Evolutionary conservation across 2,113 vertebrate genomes (phyloP).

Genomic region (Falco punctatus): DNA sequence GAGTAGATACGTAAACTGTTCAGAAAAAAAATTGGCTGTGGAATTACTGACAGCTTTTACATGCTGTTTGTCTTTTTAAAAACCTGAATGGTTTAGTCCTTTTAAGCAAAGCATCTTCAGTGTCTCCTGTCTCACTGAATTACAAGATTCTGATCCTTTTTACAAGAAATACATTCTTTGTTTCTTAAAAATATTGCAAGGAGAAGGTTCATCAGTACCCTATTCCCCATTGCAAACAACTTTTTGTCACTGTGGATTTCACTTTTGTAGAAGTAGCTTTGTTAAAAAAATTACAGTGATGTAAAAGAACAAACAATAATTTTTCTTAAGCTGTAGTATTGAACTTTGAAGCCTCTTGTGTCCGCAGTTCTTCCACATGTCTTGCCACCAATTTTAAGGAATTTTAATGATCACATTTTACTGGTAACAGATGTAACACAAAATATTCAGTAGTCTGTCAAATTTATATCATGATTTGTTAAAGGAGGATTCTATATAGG

Average conservation of each 20-base stretch:
- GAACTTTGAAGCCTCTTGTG: conserved; percentile 41
- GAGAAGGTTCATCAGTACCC: background rate
- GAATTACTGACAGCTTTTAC: background rate
- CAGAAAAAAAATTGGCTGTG: background rate
- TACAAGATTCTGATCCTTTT: background rate
- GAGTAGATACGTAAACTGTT: accelerated
- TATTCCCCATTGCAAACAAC: background rate
- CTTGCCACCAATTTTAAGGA: background rate
- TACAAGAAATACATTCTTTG: background rate
- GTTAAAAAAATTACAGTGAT: background rate
- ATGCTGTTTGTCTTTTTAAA: background rate
- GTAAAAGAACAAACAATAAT: background rate
- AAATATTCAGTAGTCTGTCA: background rate
- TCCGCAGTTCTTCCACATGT: background rate
- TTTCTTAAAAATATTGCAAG: background rate
- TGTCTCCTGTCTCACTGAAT: background rate
- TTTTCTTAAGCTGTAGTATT: conserved; percentile 71
- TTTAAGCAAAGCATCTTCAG: background rate
- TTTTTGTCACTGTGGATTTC: background rate
- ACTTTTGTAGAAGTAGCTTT: background rate
- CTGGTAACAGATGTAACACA: background rate
- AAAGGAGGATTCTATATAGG: background rate
- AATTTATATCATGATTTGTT: background rate
- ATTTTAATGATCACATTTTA: background rate
- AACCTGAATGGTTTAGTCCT: background rate